These are phyloP conservation scores for Capromys pilorides DNA, from an alignment of 2,797 vertebrate genomes.

Conservation along the genomic window DNA sequence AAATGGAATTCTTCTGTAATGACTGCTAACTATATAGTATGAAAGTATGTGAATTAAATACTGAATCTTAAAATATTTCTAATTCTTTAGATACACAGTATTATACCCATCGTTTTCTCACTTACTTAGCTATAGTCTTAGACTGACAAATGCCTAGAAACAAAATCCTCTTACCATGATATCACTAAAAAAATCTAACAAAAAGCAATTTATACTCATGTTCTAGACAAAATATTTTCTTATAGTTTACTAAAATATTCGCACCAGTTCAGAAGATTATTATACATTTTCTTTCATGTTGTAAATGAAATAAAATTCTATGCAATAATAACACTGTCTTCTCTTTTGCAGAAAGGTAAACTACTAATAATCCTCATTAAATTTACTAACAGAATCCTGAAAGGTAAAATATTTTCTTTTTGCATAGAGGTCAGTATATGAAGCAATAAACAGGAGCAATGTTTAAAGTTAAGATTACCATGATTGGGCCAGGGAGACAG, in stretches of 20 bases:
- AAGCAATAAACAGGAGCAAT: background rate
- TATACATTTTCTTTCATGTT: background rate
- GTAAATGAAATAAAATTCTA: constrained; percentile 29
- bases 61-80: constrained; percentile 37
- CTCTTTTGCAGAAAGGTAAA: background rate
- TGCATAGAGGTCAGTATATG: background rate
- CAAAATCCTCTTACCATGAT: background rate
- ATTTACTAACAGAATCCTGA: background rate
- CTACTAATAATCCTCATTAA: background rate
- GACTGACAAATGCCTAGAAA: constrained; percentile 49
- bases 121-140: background rate
- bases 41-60: background rate
- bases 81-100: constrained; percentile 36
- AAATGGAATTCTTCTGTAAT: background rate
- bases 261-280: constrained; percentile 7
- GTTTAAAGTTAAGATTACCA: background rate
- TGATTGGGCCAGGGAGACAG: background rate
- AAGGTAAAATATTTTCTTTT: constrained; percentile 4
- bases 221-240: background rate
- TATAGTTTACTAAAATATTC: constrained; percentile 28
- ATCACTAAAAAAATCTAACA: constrained; percentile 33
- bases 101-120: background rate
- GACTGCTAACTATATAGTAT: background rate
- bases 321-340: constrained; percentile 4
- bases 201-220: background rate